Conservation (phyloP, 2,797 vertebrate species). For the Macroramphosus scolopax region DNA sequence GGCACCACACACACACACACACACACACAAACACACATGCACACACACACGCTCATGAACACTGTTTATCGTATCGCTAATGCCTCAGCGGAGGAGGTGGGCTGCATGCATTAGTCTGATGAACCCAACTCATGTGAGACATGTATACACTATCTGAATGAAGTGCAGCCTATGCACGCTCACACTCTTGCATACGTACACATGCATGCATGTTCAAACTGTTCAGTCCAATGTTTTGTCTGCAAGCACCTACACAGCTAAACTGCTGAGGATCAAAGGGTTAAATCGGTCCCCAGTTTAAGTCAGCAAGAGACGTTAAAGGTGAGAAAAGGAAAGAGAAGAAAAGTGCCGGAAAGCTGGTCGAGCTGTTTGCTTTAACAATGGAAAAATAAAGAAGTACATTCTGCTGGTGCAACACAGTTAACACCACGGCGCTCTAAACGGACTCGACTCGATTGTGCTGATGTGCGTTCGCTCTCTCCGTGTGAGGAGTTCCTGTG, state of each 20-base stretch:
- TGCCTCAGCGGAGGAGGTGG: conserved; percentile 20
- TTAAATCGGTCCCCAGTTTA: too few relatives aligned
- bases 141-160: conserved; percentile 40
- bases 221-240: conserved; percentile 4
- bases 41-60: conserved; percentile 35
- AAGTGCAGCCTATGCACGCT: conserved; percentile 3
- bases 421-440: too few relatives aligned
- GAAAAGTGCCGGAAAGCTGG: conserved; percentile 15
- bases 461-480: conserved; percentile 27
- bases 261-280: conserved; percentile 12
- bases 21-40: conserved; percentile 7
- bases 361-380: conserved; percentile 38
- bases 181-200: conserved; percentile 1
- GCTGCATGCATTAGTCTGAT: conserved; percentile 44
- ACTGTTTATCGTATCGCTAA: conserved; percentile 50
- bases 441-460: conserved; percentile 43
- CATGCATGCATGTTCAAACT: conserved; percentile 1
- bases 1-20: conserved; percentile 27
- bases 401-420: conserved; percentile 30
- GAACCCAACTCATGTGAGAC: conserved; percentile 25
- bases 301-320: conserved; percentile 8
- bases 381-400: conserved; percentile 32
- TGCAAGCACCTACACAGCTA: not conserved
- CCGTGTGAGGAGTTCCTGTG: conserved; percentile 5
- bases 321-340: conserved; percentile 18